Base-by-base conservation (phyloP, 2,888 invertebrate species). In the Temnothorax rugatulus region DNA sequence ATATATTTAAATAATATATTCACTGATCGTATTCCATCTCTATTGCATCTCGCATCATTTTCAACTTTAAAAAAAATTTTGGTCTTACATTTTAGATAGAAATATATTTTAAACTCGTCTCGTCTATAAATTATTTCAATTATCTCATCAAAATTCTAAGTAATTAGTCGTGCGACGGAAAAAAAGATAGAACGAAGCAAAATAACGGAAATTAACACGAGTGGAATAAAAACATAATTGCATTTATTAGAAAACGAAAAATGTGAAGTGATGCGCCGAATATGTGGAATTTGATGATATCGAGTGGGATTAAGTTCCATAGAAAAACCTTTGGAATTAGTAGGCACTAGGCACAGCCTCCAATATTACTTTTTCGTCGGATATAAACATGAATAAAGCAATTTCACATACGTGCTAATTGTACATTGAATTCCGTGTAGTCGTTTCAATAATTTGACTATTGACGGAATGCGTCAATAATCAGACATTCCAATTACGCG, bases 21-120 rank as follows among this genome's bases (percentile, higher is more conserved):
- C 7, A 47, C 4, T n/a, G 29, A 18, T 29, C 11, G 5, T 34
- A 13, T 34, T 18, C 13, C 29, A 50, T 50, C 50, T 50, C 50
- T 18, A 29, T 47, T 68, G 47, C 44, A 47, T 68, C 18, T 50
- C 21, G 47, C 44, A 66, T 69, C 18, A n/a, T 34, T 47, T 66
- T 66, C 15, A 66, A 25, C 47, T 47, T 47, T 15, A 15, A 15
- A 15, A 18, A 15, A 44, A 15, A 44, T 44, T 0, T 59, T 59
- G 5, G 18, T 34, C 15, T 25, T 59, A 29, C 18, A 21, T 38
- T 0, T 64, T 13, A 64, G 15, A 68, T 47, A 5, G 15, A 34
- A 34, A 44, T 47, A 29, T 15, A 69, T 52, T 52, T 13, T 34
- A n/a, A 2, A 4, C 29, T 11, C 7, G 29, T 38, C 13, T 21